Evolutionary conservation across 2,888 invertebrate genomes (phyloP), one percentile per base, ranked within the genome.

Genomic region (Hemistola chrysoprasaria): DNA sequence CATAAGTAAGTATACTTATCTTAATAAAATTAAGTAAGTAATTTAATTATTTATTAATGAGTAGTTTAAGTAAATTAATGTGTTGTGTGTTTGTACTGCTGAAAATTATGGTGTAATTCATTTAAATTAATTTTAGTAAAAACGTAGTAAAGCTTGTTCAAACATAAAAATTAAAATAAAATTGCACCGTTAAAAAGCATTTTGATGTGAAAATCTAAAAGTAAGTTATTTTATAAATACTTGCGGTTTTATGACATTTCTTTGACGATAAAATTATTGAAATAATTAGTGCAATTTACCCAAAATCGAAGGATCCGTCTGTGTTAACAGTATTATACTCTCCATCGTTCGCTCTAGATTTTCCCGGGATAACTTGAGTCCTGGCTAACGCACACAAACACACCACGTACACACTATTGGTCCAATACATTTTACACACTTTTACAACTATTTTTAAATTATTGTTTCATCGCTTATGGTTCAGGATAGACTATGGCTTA

Each of bases 261-360:
- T 16, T 3, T 16, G 2, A 2, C 16, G 4, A 16, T 16, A 16
- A 16, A 16, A 4, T 16, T 16, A 16, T 16, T 3, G 2, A 16
- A 16, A 3, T 16, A 16, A 9, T 22, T 6, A 22, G 20, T 21
- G 6, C 8, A 40, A 66, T 51, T 64, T 79, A 91, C 92, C 94
- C 94, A 75, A 94, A 95, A 71, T 93, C 91, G 63, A 91, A 95
- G 9, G 94, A 93, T 66, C 94, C 94, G 80, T 95, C 94, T 16
- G 90, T 89, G 53, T 93, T 92, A 23, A 93, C 87, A 41, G 90
- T 90, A 60, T 93, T 93, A 60, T 92, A 93, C 46, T 92, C 92
- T 2, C 90, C 89, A 50, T 89, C 91, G 45, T 85, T 90, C 2
- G 87, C 79, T 55, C 85, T 73, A 11, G 85, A 72, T 49, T 90